These are phyloP conservation scores for Alexandromys oeconomus DNA, from an alignment of 2,797 vertebrate genomes.

Conservation along the genomic window DNA sequence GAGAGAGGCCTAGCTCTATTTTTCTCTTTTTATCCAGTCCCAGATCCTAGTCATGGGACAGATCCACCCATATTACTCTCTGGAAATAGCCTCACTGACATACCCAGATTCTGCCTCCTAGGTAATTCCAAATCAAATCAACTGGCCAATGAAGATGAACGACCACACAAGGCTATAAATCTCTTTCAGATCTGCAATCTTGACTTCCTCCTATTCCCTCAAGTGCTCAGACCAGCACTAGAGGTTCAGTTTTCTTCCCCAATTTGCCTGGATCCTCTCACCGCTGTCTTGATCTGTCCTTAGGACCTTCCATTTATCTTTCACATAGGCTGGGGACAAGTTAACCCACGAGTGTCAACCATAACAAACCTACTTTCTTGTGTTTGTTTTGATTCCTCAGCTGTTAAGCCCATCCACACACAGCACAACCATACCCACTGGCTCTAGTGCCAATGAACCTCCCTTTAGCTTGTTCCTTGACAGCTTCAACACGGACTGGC, in stretches of 20 bases:
- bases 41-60: background rate
- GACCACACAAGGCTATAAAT: background rate
- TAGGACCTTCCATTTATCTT: background rate
- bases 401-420: background rate
- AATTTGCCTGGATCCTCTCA: background rate
- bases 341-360: background rate
- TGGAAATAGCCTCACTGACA: background rate
- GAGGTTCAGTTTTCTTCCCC: conserved; percentile 16
- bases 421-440: background rate
- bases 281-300: background rate
- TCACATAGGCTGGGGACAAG: background rate
- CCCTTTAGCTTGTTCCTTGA: background rate
- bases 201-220: background rate
- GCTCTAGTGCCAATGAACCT: background rate
- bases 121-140: background rate
- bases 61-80: background rate
- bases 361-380: background rate
- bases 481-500: background rate
- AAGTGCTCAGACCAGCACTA: background rate
- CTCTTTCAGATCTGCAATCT: background rate
- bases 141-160: background rate
- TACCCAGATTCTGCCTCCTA: background rate
- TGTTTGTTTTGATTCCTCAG: background rate
- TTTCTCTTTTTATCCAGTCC: background rate
- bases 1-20: background rate